These are phyloP conservation scores for Piprites chloris DNA, from an alignment of 2,113 vertebrate species.

Conservation along the genomic window DNA sequence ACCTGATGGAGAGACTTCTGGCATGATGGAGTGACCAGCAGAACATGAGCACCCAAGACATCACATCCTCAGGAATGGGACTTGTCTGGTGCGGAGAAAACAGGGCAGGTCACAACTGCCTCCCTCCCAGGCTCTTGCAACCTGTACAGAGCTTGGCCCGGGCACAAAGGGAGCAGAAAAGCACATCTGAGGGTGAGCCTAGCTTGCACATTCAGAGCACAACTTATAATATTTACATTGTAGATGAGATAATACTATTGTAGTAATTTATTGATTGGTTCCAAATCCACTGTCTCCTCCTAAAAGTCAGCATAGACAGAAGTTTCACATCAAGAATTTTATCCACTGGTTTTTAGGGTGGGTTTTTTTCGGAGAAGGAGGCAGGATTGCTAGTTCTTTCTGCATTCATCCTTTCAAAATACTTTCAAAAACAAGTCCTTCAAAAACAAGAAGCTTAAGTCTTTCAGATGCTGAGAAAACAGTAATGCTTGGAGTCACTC, in stretches of 20 bases:
- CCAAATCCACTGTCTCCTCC: background rate
- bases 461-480: background rate
- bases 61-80: background rate
- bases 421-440: background rate
- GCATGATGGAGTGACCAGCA: background rate
- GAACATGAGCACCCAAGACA: background rate
- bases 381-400: background rate
- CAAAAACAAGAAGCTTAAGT: background rate
- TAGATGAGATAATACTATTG: background rate
- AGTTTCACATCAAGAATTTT: background rate
- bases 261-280: background rate
- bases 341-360: background rate
- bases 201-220: background rate
- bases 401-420: background rate
- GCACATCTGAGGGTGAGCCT: background rate
- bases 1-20: background rate
- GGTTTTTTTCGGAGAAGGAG: background rate
- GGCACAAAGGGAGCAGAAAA: background rate
- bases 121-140: background rate
- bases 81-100: background rate
- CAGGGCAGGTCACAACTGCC: rapidly evolving
- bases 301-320: background rate
- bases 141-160: background rate
- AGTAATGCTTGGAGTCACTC: background rate
- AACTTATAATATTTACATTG: background rate